Evolutionary conservation across 2,113 vertebrate genomes (phyloP).

Genomic region (Eulemur rufifrons): DNA sequence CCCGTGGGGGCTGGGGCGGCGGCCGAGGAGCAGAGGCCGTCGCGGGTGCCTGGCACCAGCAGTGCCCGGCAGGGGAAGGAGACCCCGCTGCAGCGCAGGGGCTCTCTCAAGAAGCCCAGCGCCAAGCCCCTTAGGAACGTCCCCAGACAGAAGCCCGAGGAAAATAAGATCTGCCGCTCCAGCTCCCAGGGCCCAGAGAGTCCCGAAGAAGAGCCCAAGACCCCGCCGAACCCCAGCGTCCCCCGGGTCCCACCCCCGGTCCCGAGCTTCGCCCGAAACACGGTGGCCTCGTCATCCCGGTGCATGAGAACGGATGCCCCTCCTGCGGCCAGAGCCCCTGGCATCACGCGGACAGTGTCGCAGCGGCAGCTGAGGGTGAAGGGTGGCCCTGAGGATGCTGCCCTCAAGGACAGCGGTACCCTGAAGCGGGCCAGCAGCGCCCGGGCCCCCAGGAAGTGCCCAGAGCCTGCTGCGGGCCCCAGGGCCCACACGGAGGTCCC

Average conservation of each 20-base stretch:
- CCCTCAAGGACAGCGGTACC: constrained; percentile 77
- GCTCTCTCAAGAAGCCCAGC: constrained; percentile 88
- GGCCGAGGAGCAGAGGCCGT: constrained; percentile 87
- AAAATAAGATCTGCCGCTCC: constrained; percentile 92
- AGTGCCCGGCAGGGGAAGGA: constrained; percentile 85
- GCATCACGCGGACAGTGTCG: constrained; percentile 84
- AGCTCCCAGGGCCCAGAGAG: constrained; percentile 84
- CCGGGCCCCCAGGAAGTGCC: constrained; percentile 81
- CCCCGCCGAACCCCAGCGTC: constrained; percentile 33
- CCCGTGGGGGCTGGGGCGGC: constrained; percentile 86
- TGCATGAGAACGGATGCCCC: constrained; percentile 86
- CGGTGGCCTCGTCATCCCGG: constrained; percentile 92
- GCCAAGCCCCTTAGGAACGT: constrained; percentile 91
- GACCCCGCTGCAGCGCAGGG: constrained; percentile 70
- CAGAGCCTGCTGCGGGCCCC: constrained; percentile 80
- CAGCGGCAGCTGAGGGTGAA: constrained; percentile 82
- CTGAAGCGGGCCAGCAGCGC: constrained; percentile 89
- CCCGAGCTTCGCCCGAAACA: constrained; percentile 94
- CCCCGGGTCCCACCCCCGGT: constrained; percentile 77
- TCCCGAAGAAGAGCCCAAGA: constrained; percentile 81
- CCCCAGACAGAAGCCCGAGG: constrained; percentile 87
- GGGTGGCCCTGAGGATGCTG: constrained; percentile 72
- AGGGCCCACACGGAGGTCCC: constrained; percentile 67
- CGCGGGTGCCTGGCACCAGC: constrained; percentile 74
- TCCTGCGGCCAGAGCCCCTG: constrained; percentile 73